Base-by-base conservation (phyloP, 1,140 invertebrate species). In the Nasonia giraulti region DNA sequence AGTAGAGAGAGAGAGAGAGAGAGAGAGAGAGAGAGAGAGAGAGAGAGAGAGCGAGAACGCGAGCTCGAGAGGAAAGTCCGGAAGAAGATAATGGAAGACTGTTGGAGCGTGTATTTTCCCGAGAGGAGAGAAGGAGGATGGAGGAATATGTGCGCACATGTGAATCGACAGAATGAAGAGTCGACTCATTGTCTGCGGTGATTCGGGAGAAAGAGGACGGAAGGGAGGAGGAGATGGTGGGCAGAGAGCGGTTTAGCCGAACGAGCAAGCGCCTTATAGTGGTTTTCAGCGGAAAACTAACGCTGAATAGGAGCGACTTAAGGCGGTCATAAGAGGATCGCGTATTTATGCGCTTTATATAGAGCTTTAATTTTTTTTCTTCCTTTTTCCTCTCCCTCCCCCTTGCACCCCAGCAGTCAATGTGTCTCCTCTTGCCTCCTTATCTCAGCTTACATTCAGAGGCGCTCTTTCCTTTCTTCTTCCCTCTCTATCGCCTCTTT, bases 141-240 rank as follows among this genome's bases (percentile, higher is more conserved):
- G 50, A 66, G 78, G 62, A 80, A 80, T 68, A 50, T 69, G 47
- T 84, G 87, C 50, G 62, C 86, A 85, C 83, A 87, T 74, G 83
- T 86, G 86, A 87, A 89, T 89, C 87, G 88, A 89, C 88, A 88
- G 87, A 81, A 88, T 89, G 87, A 89, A 87, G 86, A 88, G 87
- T 89, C 87, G 88, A 85, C 84, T 89, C 88, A 89, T 89, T 89
- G 89, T 89, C 85, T 87, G 84, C 50, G 81, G 33, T 62, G 69
- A 55, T 75, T 82, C 80, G 31, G 73, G 40, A 47, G 40, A 73
- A 73, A 73, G 68, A 73, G 69, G 44, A 81, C 47, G 12, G n/a
- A 33, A 73, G 69, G 27, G 47, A 33, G 69, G 40, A 23, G 66
- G 4, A 50, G 40, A 23, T 47, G 27, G 62, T 44, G 10, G 2